These are phyloP conservation scores for Colletes latitarsis DNA, from an alignment of 1,140 invertebrate genomes.

Conservation along the genomic window DNA sequence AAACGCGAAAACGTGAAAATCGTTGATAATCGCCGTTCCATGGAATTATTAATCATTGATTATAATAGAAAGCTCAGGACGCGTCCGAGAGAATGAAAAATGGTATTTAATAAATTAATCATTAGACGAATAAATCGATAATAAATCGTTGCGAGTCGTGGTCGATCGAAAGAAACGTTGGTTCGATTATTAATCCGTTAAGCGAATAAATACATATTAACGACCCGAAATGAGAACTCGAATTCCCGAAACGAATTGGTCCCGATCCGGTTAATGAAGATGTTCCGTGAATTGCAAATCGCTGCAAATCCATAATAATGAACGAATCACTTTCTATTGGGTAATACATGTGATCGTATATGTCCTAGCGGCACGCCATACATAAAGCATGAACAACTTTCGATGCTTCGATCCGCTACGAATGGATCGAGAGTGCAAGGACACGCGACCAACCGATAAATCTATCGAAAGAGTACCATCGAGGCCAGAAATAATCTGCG, in stretches of 20 bases:
- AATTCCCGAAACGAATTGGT: background rate
- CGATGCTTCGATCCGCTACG: constrained; percentile 52
- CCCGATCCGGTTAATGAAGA: background rate
- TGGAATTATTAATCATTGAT: constrained; percentile 1
- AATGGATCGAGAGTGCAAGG: constrained; percentile 22
- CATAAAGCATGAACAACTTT: constrained; percentile 73
- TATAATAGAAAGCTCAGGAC: constrained; percentile 8
- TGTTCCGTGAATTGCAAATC: constrained; percentile 7
- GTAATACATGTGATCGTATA: constrained; percentile 67
- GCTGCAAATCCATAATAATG: constrained; percentile 47
- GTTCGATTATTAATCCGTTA: too few relatives aligned
- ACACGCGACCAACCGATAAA: background rate
- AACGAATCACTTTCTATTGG: constrained; percentile 70
- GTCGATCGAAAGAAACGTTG: too few relatives aligned
- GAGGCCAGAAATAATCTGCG: background rate
- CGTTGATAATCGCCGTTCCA: background rate
- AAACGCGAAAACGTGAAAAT: too few relatives aligned
- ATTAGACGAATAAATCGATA: too few relatives aligned
- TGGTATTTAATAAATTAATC: too few relatives aligned
- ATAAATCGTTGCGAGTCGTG: too few relatives aligned
- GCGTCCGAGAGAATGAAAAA: too few relatives aligned
- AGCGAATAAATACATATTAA: constrained; percentile 4
- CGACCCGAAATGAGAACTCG: background rate
- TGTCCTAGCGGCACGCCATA: constrained; percentile 59
- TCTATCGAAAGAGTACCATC: background rate